Base-by-base conservation (phyloP, 2,797 vertebrate species). In the Etheostoma perlongum region DNA sequence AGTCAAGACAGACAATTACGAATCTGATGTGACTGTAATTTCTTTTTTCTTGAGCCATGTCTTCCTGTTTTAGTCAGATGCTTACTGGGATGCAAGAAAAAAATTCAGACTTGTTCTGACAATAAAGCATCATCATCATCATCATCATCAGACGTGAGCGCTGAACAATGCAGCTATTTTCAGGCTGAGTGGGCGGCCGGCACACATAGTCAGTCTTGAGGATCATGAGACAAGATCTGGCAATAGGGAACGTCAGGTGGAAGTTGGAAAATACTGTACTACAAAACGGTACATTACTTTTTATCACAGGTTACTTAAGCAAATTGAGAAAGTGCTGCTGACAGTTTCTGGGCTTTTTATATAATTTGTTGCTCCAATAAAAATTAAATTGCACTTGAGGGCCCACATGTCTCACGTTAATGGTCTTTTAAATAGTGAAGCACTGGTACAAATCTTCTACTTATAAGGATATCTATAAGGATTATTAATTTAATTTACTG, bases 101-200 rank as follows among this genome's bases (percentile, higher is more conserved):
- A 40, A 40, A 11, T 10, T 11, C 36, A 40, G 36, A 40, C 36
- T 11, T 40, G 36, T 40, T 40, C 10, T 40, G 36, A 40, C 3
- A 11, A 40, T 40, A 11, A 40, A 40, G 2, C 36, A 40, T 12
- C 36, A 40, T 40, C 36, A 40, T 36, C 33, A 36, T 36, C 33
- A 36, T 40, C 36, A 40, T 40, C 36, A 40, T 40, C 67, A 77
- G 79, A 77, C 71, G 70, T 52, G 72, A 88, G 65, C 46, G 47
- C 5, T 15, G 80, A 86, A 89, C 88, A 91, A 86, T 74, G 81
- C 68, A 71, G 86, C 88, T 92, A 88, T 91, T 92, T 89, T 90
- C 68, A 79, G 89, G 72, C 42, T 72, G 87, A 83, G 90, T 89
- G 86, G 89, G 87, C 14, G 78, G 83, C 73, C 18, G 30, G 62